phyloP scores from a whole-genome alignment of 1,140 invertebrate genomes.

The Temnothorax curvispinosus region DNA sequence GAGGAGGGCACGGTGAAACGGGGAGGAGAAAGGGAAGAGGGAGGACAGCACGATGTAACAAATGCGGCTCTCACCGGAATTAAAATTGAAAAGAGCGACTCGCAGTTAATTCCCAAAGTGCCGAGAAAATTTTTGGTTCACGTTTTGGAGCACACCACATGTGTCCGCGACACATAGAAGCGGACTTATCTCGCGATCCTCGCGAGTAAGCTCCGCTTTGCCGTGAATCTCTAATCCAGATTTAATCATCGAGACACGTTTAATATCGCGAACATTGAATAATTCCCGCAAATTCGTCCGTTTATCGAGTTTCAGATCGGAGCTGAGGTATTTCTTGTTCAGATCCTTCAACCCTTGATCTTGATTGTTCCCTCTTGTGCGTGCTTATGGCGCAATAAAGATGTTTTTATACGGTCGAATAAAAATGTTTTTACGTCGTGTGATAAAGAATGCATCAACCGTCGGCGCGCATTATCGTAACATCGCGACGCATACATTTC shows the following conservation, averaged over 20 bases:
- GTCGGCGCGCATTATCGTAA: slow-evolving; percentile 23
- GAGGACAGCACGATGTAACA: background rate
- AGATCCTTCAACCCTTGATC: background rate
- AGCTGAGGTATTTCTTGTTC: background rate
- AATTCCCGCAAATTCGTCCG: background rate
- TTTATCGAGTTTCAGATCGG: background rate
- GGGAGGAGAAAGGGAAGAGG: background rate
- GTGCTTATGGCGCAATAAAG: background rate
- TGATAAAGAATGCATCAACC: slow-evolving; percentile 10
- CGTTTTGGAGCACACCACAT: background rate
- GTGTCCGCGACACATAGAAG: background rate
- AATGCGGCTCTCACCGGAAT: slow-evolving; percentile 41
- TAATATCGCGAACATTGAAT: background rate
- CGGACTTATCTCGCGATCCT: background rate
- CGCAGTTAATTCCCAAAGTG: slow-evolving; percentile 19
- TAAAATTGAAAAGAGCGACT: slow-evolving; percentile 43
- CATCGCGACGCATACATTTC: background rate
- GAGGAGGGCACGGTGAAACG: background rate
- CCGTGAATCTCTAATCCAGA: background rate
- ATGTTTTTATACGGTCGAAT: slow-evolving; percentile 10
- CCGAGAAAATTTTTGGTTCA: slow-evolving; percentile 21
- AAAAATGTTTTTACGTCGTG: slow-evolving; percentile 41
- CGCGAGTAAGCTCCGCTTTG: background rate
- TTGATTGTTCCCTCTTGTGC: background rate
- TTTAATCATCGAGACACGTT: background rate